Base-by-base conservation (phyloP, 2,113 vertebrate genomes). In the Myocastor coypus region DNA sequence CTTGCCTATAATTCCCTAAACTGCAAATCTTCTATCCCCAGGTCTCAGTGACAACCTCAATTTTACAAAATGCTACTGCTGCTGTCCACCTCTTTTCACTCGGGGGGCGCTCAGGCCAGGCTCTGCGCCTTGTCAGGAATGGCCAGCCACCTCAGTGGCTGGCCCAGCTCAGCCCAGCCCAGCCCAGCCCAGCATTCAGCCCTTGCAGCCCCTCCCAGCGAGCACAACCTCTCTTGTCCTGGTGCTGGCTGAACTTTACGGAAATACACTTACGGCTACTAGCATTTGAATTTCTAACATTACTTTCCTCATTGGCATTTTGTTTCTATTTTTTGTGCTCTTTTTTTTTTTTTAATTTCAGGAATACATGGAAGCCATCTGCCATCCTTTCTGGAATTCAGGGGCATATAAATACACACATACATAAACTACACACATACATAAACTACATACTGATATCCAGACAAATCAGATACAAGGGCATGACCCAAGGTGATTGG, bases 251-350 rank as follows among this genome's bases (percentile, higher is more conserved):
- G 46, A 87, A 59, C 73, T 77, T 84, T 64, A 42, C 26, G 46
- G 77, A 94, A 90, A 61, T 78, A 7, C 8, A 69, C 64, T 40
- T 59, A 95, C 61, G 52, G 26, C 68, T 77, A 71, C 75, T 89
- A 20, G 16, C 75, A 94, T 89, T 96, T 94, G 83, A 85, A 93
- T 87, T 94, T 87, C 69, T 40, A 95, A 81, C 63, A 89, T 71
- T 42, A 71, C 88, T 89, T 63, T 64, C 14, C 71, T 86, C 24
- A 73, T 89, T 95, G 95, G 89, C 89, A 96, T 96, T 97, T 97
- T 92, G 50, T 94, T 96, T 91, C 97, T 96, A 92, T 96, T 95
- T 97, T 92, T 95, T 83, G 57, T 93, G 17, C 61, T 96, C 80
- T 19, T 68, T 17, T 16, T 37, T 69, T 69, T 66, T 69, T 87